These are phyloP conservation scores for Halictus rubicundus DNA, from an alignment of 1,140 invertebrate species.

Conservation along the genomic window DNA sequence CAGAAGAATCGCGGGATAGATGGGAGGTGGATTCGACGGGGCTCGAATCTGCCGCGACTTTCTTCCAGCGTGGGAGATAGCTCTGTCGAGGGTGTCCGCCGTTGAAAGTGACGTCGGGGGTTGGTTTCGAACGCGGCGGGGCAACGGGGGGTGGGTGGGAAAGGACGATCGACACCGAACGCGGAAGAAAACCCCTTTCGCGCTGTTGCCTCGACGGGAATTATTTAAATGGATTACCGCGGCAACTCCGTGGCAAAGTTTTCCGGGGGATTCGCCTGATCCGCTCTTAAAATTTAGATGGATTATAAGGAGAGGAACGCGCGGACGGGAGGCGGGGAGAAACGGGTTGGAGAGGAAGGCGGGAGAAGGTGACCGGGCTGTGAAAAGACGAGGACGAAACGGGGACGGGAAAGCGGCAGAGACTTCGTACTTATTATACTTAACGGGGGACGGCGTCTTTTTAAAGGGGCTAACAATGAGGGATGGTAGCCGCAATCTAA, in stretches of 20 bases:
- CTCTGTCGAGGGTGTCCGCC: background rate
- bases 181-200: constrained; percentile 64
- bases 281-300: constrained; percentile 80
- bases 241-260: constrained; percentile 72
- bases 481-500: constrained; percentile 71
- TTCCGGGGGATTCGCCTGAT: constrained; percentile 72
- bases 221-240: constrained; percentile 80
- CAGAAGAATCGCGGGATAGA: background rate
- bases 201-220: constrained; percentile 73
- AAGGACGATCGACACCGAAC: constrained; percentile 57
- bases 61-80: background rate
- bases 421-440: constrained; percentile 79
- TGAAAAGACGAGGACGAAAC: constrained; percentile 25
- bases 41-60: background rate
- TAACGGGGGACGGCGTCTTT: constrained; percentile 75
- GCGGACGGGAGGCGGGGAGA: too few relatives aligned
- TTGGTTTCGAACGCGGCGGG: background rate
- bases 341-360: background rate
- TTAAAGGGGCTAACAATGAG: constrained; percentile 80
- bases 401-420: constrained; percentile 55
- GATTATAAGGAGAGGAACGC: constrained; percentile 72
- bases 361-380: constrained; percentile 23
- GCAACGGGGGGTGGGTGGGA: too few relatives aligned
- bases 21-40: background rate
- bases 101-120: constrained; percentile 24